Conservation (phyloP, 2,888 invertebrate genomes). For the Eurytoma adleriae region DNA sequence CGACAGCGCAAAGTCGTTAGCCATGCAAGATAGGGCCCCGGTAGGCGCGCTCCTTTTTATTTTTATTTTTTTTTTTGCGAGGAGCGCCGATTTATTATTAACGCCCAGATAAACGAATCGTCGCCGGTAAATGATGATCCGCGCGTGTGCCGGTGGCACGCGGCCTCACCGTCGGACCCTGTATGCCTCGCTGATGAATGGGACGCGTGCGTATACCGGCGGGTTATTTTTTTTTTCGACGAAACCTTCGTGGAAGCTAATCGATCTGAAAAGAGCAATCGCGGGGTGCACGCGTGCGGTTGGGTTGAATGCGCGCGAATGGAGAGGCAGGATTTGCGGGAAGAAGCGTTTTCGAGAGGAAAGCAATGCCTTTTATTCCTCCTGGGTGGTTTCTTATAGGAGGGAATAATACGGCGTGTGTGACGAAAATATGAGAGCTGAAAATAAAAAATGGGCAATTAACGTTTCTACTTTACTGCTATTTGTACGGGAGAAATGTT, state of each 20-base stretch:
- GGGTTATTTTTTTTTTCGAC: slow-evolving; percentile 17
- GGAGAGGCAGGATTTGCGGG: no score
- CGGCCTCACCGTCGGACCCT: background rate
- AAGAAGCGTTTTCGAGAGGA: no score
- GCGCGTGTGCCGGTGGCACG: slow-evolving; percentile 43
- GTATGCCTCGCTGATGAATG: slow-evolving; percentile 30
- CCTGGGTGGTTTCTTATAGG: no score
- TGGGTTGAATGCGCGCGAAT: no score
- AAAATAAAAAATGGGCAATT: no score
- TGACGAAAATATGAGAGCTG: no score
- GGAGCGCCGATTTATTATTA: slow-evolving; percentile 37
- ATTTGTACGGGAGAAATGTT: no score
- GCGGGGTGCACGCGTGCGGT: background rate
- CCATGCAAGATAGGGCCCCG: background rate
- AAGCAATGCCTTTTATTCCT: no score
- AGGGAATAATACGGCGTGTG: no score
- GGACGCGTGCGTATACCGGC: slow-evolving; percentile 16
- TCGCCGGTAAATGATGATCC: slow-evolving; percentile 41
- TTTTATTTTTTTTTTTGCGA: slow-evolving; percentile 4
- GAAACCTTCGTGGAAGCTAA: slow-evolving; percentile 15
- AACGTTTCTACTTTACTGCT: no score
- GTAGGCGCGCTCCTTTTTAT: slow-evolving; percentile 5
- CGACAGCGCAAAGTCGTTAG: slow-evolving; percentile 17
- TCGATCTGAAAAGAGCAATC: slow-evolving; percentile 4
- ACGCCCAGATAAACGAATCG: slow-evolving; percentile 30